Evolutionary conservation across 2,888 invertebrate genomes (phyloP).

Genomic region (Plutella xylostella): DNA sequence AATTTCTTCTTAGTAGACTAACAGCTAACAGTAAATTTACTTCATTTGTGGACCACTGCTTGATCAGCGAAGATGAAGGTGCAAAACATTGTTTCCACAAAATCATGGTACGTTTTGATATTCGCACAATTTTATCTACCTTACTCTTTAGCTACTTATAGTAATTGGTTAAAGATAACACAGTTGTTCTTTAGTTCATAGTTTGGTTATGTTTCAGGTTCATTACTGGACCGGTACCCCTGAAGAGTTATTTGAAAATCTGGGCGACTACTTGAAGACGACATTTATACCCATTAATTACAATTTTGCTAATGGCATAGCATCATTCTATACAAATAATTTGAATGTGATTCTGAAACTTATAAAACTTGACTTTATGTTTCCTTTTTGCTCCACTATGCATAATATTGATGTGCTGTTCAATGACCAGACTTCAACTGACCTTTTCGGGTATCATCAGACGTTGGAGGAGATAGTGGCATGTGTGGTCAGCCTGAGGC

Average conservation of each 20-base stretch:
- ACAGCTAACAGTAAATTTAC: constrained; percentile 24
- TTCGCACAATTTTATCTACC: not conserved
- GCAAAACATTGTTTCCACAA: constrained; percentile 48
- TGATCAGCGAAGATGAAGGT: constrained; percentile 36
- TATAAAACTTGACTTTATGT: constrained; percentile 47
- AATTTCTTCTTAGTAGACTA: constrained; percentile 78
- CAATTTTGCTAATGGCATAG: constrained; percentile 27
- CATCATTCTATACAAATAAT: constrained; percentile 47
- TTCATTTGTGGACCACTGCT: constrained; percentile 39
- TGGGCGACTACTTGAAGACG: constrained; percentile 33
- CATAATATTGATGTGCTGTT: constrained; percentile 45
- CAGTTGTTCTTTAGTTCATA: not conserved
- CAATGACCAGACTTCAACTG: constrained; percentile 41
- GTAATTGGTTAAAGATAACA: too few relatives aligned
- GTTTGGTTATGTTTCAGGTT: constrained; percentile 37
- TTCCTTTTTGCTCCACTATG: constrained; percentile 44
- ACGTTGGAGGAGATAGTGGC: constrained; percentile 42
- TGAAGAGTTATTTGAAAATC: constrained; percentile 33
- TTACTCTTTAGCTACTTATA: not conserved
- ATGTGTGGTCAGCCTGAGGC: constrained; percentile 36
- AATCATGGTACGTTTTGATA: constrained; percentile 36
- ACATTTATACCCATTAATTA: constrained; percentile 39
- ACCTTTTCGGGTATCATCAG: constrained; percentile 34
- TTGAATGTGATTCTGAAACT: constrained; percentile 38
- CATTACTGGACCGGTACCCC: constrained; percentile 41